These are phyloP conservation scores for Oryzias javanicus DNA, from an alignment of 2,113 vertebrate genomes.

Conservation along the genomic window DNA sequence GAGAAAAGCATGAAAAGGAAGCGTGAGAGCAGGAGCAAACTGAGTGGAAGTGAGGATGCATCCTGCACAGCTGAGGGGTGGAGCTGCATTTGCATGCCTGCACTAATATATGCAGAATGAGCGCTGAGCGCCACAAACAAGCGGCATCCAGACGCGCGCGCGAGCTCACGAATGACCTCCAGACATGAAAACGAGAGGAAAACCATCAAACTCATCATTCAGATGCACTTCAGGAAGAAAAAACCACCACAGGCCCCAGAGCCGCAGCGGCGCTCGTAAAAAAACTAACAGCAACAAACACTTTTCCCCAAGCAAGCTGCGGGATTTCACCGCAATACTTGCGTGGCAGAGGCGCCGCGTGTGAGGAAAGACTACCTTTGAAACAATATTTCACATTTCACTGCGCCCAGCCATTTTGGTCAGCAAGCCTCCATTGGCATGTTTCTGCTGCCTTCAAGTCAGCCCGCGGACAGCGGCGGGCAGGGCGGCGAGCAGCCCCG, in stretches of 20 bases:
- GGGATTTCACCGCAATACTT: slow-evolving; percentile 1
- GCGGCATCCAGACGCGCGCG: not conserved
- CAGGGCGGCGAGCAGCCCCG: not conserved
- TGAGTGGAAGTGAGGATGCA: not conserved
- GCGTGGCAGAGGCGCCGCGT: slow-evolving; percentile 28
- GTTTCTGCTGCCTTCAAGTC: slow-evolving; percentile 56
- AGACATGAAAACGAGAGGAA: slow-evolving; percentile 5
- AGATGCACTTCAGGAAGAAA: not conserved
- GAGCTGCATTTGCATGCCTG: slow-evolving; percentile 35
- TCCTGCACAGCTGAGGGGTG: slow-evolving; percentile 46
- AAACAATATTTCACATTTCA: slow-evolving; percentile 73
- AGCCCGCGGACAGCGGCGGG: slow-evolving; percentile 16
- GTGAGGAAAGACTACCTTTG: slow-evolving; percentile 39
- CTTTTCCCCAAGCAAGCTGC: not conserved
- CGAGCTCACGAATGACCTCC: not conserved
- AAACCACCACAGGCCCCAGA: slow-evolving; percentile 43
- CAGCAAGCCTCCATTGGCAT: slow-evolving; percentile 72
- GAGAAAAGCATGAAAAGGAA: not conserved
- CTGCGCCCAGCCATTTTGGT: slow-evolving; percentile 77
- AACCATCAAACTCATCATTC: not conserved
- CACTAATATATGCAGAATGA: slow-evolving; percentile 1
- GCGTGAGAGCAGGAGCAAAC: slow-evolving; percentile 9
- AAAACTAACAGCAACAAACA: slow-evolving; percentile 2
- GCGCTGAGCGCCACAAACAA: not conserved
- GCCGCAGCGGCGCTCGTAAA: slow-evolving; percentile 12